Base-by-base conservation (phyloP, 37 sponge, comb jelly and placozoan species). In the Beroe ovata region DNA sequence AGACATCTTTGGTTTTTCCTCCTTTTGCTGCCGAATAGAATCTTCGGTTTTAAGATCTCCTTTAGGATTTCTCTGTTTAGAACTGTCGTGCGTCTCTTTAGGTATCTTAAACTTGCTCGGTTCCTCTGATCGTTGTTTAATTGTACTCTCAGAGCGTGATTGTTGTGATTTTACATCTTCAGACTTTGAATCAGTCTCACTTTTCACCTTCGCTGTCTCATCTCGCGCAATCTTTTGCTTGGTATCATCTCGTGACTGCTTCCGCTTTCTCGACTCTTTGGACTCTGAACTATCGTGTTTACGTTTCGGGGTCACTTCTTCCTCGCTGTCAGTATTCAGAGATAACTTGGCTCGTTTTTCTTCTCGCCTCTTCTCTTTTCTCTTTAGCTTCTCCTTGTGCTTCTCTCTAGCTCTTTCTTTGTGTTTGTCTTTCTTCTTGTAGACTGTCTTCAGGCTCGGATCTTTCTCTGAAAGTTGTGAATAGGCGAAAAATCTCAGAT, bases 301-400 rank as follows among this genome's bases (percentile, higher is more conserved):
- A 4, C 19, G 20, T 29, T 77, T 77, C n/a, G 38, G 38, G 22
- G 22, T 33, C 22, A 11, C n/a, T 8, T 77, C 47, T n/a, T 42
- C 54, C 23, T 77, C 84, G 4, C 38, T 36, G 2, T 41, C 84
- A 77, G 54, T 77, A 26, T 77, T 25, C 0, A 77, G 22, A n/a
- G 28, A 1, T 0, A 21, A 54, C 38, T 41, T 39, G 42, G 29
- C 25, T 41, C 54, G 21, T 36, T 40, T 77, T 4, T 42, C 54
- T 20, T 77, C 84, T 40, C 41, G 39, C 84, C 28, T 1, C 16
- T 66, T 66, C 21, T 77, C 54, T n/a, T 36, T 19, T 1, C 54
- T 22, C 28, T 77, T 77, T 23, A 42, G 4, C 84, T 77, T 77
- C 28, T 77, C 84, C 54, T 77, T 77, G 84, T 77, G 84, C n/a